Conservation (phyloP, 2,888 invertebrate species). For the Melanophora roralis region DNA sequence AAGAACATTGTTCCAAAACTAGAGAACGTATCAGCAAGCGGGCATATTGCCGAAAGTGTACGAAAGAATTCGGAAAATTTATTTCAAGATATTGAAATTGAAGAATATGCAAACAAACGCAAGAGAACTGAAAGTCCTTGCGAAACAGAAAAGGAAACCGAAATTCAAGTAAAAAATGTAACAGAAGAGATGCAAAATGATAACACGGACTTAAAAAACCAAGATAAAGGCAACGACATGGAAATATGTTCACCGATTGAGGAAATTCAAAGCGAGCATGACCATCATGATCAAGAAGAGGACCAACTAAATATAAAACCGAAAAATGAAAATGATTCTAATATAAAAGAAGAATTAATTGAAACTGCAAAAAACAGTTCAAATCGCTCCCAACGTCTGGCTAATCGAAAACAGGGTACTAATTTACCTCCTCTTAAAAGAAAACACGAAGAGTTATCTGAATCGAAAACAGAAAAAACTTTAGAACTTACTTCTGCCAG, state of each 20-base stretch:
- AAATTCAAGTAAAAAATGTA: background rate
- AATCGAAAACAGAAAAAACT: constrained; percentile 29
- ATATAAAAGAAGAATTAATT: constrained; percentile 38
- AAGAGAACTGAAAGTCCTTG: constrained; percentile 47
- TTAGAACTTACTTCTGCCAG: constrained; percentile 29
- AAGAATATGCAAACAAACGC: constrained; percentile 49
- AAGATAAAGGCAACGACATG: constrained; percentile 8
- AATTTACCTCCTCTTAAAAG: constrained; percentile 55
- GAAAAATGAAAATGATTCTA: constrained; percentile 11
- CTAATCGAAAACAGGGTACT: constrained; percentile 67
- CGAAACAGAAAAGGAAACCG: constrained; percentile 1
- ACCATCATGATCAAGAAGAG: constrained; percentile 16
- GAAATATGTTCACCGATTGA: constrained; percentile 32
- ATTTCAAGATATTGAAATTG: constrained; percentile 50
- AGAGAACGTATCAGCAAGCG: constrained; percentile 9
- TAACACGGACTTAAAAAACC: background rate
- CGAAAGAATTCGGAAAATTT: background rate
- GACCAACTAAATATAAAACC: constrained; percentile 35
- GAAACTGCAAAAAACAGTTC: constrained; percentile 60
- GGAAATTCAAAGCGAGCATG: constrained; percentile 25
- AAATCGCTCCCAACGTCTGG: constrained; percentile 69
- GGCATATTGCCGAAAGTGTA: background rate
- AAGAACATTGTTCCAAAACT: background rate
- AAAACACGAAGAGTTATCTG: constrained; percentile 53
- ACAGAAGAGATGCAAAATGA: background rate